Conservation (phyloP, 2,888 invertebrate species). For the Zonitis immaculata region DNA sequence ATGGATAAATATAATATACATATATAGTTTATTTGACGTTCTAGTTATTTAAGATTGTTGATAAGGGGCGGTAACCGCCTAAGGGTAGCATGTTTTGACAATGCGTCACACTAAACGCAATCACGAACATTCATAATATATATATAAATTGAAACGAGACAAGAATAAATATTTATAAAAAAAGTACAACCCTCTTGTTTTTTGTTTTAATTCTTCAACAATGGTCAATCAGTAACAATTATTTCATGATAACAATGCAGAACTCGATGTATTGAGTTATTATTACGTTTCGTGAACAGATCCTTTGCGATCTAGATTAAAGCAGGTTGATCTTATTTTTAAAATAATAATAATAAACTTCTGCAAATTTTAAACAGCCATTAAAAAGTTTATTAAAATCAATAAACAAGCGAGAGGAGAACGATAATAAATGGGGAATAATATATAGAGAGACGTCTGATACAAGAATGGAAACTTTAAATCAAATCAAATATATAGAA, state of each 20-base stretch:
- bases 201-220: neutral
- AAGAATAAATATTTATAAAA: neutral
- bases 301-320: conserved; percentile 28
- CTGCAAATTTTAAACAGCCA: no score
- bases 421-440: neutral
- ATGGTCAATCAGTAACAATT: neutral
- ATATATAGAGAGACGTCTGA: neutral
- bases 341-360: no score
- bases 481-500: neutral
- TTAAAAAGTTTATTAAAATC: conserved; percentile 21
- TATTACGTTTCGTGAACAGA: conserved; percentile 3
- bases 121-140: conserved; percentile 29
- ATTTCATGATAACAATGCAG: neutral
- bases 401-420: conserved; percentile 9
- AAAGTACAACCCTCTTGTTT: neutral
- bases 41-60: conserved; percentile 38
- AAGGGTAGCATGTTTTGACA: conserved; percentile 35
- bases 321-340: no score
- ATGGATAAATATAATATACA: conserved; percentile 30
- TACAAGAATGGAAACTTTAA: neutral
- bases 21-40: conserved; percentile 37
- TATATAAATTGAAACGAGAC: neutral
- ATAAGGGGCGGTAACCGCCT: conserved; percentile 24
- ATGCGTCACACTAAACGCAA: conserved; percentile 39
- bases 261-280: conserved; percentile 5